Conservation (phyloP, 53 echinoderm and acorn worm genomes). For the Zoroaster sp. region DNA sequence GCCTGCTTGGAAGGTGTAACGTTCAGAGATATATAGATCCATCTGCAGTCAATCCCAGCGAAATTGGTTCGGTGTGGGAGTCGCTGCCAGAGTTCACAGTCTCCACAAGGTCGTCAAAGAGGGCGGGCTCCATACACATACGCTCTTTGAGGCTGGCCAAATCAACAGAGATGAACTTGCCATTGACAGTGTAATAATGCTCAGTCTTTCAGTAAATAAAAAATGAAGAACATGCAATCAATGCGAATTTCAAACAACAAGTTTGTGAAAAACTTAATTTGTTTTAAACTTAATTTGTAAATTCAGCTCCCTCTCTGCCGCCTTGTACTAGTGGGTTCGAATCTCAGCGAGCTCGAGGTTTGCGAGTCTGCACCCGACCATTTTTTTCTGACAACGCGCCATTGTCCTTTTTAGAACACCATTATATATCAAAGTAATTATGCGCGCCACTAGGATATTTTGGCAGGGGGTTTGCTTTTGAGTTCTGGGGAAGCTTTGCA, state of each 20-base stretch:
- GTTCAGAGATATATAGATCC: conserved; percentile 39
- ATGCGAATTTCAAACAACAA: neutral
- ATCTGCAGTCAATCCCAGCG: conserved; percentile 49
- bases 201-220: neutral
- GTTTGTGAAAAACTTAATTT: neutral
- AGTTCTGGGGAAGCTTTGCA: too few species aligned
- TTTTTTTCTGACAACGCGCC: too few species aligned
- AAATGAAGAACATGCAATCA: neutral
- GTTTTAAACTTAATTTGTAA: too few species aligned
- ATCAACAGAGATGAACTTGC: neutral
- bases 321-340: too few species aligned
- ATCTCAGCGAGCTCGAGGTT: too few species aligned
- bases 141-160: neutral
- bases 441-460: too few species aligned
- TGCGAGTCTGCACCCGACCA: too few species aligned
- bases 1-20: conserved; percentile 21
- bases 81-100: neutral
- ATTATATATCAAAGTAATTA: too few species aligned
- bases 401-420: too few species aligned
- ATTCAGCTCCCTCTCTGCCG: too few species aligned
- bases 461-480: too few species aligned
- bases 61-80: conserved; percentile 57
- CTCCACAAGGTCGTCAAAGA: conserved; percentile 6
- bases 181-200: neutral
- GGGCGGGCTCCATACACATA: neutral